Percentiles rank a stretch among this genome's conserved stretches.
phyloP scores from a whole-genome alignment of 2,888 invertebrate species.

The Nebria salina region DNA sequence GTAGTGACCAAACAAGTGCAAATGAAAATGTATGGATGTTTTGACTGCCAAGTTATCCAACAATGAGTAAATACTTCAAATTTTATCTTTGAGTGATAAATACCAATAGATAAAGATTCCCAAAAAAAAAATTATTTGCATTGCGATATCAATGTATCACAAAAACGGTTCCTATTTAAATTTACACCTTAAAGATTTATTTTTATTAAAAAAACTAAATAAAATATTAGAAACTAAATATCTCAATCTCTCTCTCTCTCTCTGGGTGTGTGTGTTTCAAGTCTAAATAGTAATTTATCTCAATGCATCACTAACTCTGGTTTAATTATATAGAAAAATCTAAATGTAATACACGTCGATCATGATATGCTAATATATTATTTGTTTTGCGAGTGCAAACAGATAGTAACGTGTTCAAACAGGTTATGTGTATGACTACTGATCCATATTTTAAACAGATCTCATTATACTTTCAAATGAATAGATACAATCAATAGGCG shows the following conservation, averaged over 20 bases:
- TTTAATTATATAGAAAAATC: too few species aligned
- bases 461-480: not conserved
- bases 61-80: not conserved
- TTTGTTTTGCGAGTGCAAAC: too few species aligned
- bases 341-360: too few species aligned
- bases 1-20: not conserved
- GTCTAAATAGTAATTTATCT: too few species aligned
- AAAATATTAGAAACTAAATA: too few species aligned
- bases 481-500: not conserved
- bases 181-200: too few species aligned
- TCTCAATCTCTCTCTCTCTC: too few species aligned
- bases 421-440: not conserved
- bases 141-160: not conserved
- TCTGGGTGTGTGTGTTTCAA: too few species aligned
- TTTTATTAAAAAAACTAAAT: too few species aligned
- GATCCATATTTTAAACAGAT: not conserved
- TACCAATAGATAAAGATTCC: not conserved
- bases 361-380: too few species aligned
- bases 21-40: constrained; percentile 3
- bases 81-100: constrained; percentile 3
- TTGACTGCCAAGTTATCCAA: constrained; percentile 19
- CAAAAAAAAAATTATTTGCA: not conserved
- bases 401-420: not conserved
- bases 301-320: too few species aligned
- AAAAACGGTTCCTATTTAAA: too few species aligned